Evolutionary conservation across 1,140 invertebrate species (phyloP).

Genomic region (Hycleus phaleratus): DNA sequence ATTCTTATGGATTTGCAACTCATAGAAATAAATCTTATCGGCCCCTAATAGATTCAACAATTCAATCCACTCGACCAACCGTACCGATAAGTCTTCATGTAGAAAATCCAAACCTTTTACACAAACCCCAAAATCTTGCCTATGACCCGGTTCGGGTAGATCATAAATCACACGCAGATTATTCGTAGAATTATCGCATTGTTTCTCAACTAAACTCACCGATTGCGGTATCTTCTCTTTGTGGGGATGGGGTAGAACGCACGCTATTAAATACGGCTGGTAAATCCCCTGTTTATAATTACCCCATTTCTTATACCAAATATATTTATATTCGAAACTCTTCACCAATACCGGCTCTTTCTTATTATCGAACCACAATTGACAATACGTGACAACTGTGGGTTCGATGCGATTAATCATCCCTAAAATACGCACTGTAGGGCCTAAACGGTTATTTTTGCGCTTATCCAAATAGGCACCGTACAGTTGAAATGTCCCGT

Average conservation of each 20-base stretch:
- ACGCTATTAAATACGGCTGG: constrained; percentile 85
- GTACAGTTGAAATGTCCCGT: constrained; percentile 83
- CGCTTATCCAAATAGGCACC: constrained; percentile 83
- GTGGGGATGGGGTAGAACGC: constrained; percentile 69
- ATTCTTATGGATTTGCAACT: constrained; percentile 84
- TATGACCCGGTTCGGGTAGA: constrained; percentile 48
- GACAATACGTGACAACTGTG: constrained; percentile 72
- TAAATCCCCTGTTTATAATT: constrained; percentile 89
- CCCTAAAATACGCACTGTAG: constrained; percentile 75
- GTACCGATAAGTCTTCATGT: constrained; percentile 81
- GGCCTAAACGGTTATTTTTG: constrained; percentile 65
- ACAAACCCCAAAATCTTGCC: constrained; percentile 85
- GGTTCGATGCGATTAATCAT: constrained; percentile 88
- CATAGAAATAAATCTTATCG: constrained; percentile 88
- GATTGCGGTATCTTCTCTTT: constrained; percentile 70
- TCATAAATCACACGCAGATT: constrained; percentile 82
- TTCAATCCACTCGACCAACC: constrained; percentile 93
- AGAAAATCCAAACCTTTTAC: constrained; percentile 90
- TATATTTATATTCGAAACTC: constrained; percentile 83
- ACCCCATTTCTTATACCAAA: constrained; percentile 91
- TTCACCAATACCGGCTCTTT: constrained; percentile 70
- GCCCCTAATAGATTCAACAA: constrained; percentile 78
- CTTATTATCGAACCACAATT: constrained; percentile 83
- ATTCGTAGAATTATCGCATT: constrained; percentile 77
- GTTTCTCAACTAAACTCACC: constrained; percentile 72